Conservation (phyloP, 2,113 vertebrate species). For the Eptesicus fuscus region DNA sequence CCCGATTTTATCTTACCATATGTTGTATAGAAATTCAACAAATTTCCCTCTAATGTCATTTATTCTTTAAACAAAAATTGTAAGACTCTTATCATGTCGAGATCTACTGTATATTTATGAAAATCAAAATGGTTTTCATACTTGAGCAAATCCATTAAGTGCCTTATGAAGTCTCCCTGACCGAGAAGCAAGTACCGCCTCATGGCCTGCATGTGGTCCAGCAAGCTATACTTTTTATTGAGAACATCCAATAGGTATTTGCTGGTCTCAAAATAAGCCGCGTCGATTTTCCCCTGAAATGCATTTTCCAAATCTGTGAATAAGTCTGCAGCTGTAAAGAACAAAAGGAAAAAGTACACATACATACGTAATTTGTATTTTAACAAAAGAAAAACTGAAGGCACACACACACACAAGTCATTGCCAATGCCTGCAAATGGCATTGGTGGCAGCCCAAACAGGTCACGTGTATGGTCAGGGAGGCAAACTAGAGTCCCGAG, state of each 20-base stretch:
- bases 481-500: background rate
- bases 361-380: background rate
- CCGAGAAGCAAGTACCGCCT: conserved; percentile 96
- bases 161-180: conserved; percentile 98
- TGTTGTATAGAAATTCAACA: background rate
- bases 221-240: conserved; percentile 93
- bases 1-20: background rate
- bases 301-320: conserved; percentile 96
- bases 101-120: background rate
- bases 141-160: conserved; percentile 99
- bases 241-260: conserved; percentile 95
- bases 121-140: conserved; percentile 75
- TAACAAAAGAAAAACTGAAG: background rate
- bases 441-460: background rate
- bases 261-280: conserved; percentile 97
- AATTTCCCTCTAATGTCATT: background rate
- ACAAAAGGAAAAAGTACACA: conserved; percentile 26
- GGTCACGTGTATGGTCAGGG: background rate
- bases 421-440: background rate
- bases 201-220: conserved; percentile 98
- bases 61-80: background rate
- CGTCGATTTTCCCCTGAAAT: conserved; percentile 96
- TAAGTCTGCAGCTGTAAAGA: conserved; percentile 88
- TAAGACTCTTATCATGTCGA: background rate
- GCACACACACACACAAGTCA: background rate